A percentile compares a stretch with the other conserved stretches of the same genome.
phyloP scores from a whole-genome alignment of 2,888 invertebrate genomes.

The Odontocerum albicorne region DNA sequence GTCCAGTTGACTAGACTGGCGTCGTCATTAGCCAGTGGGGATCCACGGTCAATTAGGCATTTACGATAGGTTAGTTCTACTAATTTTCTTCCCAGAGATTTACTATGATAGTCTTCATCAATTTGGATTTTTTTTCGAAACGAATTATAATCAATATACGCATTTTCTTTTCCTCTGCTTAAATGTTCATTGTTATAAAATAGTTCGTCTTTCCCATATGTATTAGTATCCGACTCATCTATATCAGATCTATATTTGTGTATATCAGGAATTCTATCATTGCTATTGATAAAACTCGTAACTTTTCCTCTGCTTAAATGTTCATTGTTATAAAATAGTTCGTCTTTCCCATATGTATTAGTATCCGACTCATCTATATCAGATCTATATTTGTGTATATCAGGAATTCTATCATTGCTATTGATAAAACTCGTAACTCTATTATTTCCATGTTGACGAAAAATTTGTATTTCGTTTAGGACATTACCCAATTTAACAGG shows the following conservation, averaged over 20 bases:
- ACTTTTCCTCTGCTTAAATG: no score
- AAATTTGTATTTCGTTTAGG: constrained; percentile 46
- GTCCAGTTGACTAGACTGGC: constrained; percentile 66
- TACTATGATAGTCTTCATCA: no score
- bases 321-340: no score
- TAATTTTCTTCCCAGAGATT: constrained; percentile 47
- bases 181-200: no score
- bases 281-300: constrained; percentile 48
- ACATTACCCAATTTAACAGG: constrained; percentile 52
- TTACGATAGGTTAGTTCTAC: constrained; percentile 48
- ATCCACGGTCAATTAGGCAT: constrained; percentile 52
- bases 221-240: no score
- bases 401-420: constrained; percentile 48
- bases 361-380: constrained; percentile 45
- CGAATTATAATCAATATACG: no score
- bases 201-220: no score
- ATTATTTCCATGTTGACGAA: constrained; percentile 44
- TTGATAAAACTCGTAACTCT: constrained; percentile 48
- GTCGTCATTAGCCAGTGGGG: constrained; percentile 48
- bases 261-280: constrained; percentile 49
- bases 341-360: no score
- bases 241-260: constrained; percentile 47
- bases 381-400: constrained; percentile 48
- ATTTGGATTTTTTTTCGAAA: no score
- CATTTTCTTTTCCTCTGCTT: no score